Base-by-base conservation (phyloP, 2,888 invertebrate species). In the Amphipyra berbera region DNA sequence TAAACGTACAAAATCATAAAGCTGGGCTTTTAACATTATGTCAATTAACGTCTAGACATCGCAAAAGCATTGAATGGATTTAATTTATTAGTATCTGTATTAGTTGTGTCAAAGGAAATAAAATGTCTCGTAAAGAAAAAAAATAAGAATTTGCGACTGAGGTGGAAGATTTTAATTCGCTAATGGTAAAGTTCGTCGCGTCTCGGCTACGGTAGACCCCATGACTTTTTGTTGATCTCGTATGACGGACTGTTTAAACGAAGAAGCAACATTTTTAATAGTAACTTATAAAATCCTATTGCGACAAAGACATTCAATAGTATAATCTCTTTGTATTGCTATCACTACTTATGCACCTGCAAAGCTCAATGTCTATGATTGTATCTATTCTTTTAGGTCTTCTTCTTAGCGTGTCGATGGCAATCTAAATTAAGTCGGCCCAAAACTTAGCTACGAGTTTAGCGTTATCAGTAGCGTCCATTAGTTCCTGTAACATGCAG, bases 1-100 rank as follows among this genome's bases (percentile, higher is more conserved):
- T 61, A 46, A 52, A 44, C 30, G 33, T 35, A 61, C 42, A 42
- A 38, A 35, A 56, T 46, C 47, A 52, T 52, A 61, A 40, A 47
- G 14, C 21, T 12, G 12, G 55, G 65, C 60, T 68, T 70, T 46
- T 72, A 73, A 70, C 62, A 63, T 77, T 68, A 78, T 68, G 70
- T 74, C 76, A 73, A 79, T 80, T 82, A 83, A 68, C 63, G 81
- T 83, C 80, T 82, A 83, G 80, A 78, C 78, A 54, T 71, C 56
- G 57, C 66, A 47, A 71, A 61, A 79, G 59, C 61, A 73, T 68
- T 65, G 58, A 58, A 64, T 44, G 13, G 27, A 50, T 50, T 54
- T 70, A 21, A 54, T 58, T 58, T 54, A 65, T 58, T 64, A 54
- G 49, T 64, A 52, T 40, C 46, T 55, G 42, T 44, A 69, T 52